A percentile compares a stretch with the other conserved stretches of the same genome.
phyloP scores from a whole-genome alignment of 2,113 vertebrate species.

The Bettongia penicillata region DNA sequence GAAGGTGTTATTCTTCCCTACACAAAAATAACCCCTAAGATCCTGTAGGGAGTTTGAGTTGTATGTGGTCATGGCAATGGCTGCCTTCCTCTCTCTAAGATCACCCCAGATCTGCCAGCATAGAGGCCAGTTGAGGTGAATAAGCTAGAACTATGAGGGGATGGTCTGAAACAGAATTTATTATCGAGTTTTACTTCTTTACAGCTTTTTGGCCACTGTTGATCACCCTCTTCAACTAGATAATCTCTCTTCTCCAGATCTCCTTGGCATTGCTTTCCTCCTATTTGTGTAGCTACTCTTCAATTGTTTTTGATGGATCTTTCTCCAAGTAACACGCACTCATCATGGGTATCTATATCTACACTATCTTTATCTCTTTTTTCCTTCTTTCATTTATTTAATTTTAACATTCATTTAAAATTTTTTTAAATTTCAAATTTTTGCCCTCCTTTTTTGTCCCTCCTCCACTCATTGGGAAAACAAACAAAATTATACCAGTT shows the following conservation, averaged over 20 bases:
- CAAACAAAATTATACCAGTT: not conserved
- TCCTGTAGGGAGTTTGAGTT: not conserved
- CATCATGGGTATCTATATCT: not conserved
- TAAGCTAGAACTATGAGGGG: not conserved
- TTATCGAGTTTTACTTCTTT: not conserved
- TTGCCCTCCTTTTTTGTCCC: not conserved
- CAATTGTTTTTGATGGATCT: not conserved
- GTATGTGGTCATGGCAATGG: not conserved
- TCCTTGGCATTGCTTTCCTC: not conserved
- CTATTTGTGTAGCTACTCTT: not conserved
- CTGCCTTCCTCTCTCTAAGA: not conserved
- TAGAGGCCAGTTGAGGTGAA: not conserved
- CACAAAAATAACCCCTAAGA: not conserved
- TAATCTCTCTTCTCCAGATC: not conserved
- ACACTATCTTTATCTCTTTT: not conserved
- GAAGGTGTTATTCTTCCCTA: not conserved
- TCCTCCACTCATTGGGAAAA: not conserved
- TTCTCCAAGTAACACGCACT: not conserved
- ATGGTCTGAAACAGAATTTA: not conserved
- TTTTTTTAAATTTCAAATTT: not conserved
- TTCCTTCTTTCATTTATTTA: not conserved
- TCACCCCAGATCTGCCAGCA: not conserved
- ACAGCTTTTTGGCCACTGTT: not conserved
- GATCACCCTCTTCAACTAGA: not conserved
- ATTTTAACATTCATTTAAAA: not conserved